Evolutionary conservation across 2,113 vertebrate genomes (phyloP).

Genomic region (zebrafish (Danio rerio)): GRCz12tu NC_133197.1:4637501-4638000

Average conservation of each 20-base stretch:
- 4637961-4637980: slow-evolving; percentile 51
- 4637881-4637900: neutral
- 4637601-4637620: neutral
- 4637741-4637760: neutral
- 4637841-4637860: neutral
- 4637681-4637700: neutral
- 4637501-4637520: no score
- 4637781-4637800: neutral
- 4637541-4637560: neutral
- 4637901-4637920: slow-evolving; percentile 61
- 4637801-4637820: neutral
- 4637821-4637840: neutral
- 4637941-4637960: slow-evolving; percentile 54
- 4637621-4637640: neutral
- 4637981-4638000: slow-evolving; percentile 46
- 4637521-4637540: no score
- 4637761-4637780: neutral
- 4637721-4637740: neutral
- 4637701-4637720: neutral
- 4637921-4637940: slow-evolving; percentile 48
- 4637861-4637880: neutral
- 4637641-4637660: neutral
- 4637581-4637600: neutral
- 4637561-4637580: neutral
- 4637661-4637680: neutral